Base-by-base conservation (phyloP, 2,888 invertebrate genomes). In the Synanthedon myopaeformis region DNA sequence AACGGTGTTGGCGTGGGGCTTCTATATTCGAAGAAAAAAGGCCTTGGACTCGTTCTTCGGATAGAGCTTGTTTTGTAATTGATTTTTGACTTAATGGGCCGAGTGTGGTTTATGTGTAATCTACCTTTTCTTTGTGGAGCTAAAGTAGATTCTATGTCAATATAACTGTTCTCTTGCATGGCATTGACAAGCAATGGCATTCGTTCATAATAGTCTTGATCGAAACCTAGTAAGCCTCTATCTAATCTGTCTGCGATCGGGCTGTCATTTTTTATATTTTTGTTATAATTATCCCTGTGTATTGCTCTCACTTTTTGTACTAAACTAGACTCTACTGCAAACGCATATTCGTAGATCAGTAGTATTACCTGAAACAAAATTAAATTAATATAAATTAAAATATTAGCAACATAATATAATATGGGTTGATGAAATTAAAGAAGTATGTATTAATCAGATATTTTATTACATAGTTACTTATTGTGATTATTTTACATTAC, bases 261-360 rank as follows among this genome's bases (percentile, higher is more conserved):
- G 35, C 60, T 69, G 53, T 77, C 74, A 51, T 68, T 65, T 51
- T 66, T 62, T 52, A 61, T 60, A 55, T 63, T 66, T 51, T 53
- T 61, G 52, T 63, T 61, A 54, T 61, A 67, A 57, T 56, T 56
- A 42, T 63, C 66, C 56, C 56, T 68, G 57, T 69, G 66, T 49
- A 56, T 54, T 53, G 54, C 58, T 60, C 61, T 70, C 54, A 58
- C 72, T 54, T 62, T 82, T 80, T 82, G 82, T 82, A 82, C 78
- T 79, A 72, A 63, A 62, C 66, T 79, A 64, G 79, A 78, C 79
- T 84, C 85, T 79, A 84, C 82, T 64, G 80, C 82, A 75, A 86
- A 82, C 66, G 78, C 72, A 66, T 86, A 83, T 70, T 87, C 87
- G 74, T 83, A 87, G 78, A 86, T 84, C 61, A 87, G 82, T 76